Evolutionary conservation across 2,113 vertebrate genomes (phyloP).

Genomic region (Octodon degus): DNA sequence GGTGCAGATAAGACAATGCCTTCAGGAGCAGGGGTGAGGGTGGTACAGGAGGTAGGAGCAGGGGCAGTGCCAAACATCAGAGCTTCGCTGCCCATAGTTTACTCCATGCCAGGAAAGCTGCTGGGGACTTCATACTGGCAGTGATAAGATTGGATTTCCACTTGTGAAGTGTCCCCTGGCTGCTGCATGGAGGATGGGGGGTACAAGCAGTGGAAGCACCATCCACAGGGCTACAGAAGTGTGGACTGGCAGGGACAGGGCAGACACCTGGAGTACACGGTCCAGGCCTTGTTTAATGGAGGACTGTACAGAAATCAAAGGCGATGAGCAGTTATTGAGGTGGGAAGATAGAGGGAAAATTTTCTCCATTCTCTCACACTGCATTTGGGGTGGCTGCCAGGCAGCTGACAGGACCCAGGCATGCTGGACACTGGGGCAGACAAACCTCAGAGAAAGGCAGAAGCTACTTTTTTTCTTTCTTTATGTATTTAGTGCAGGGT

Average conservation of each 20-base stretch:
- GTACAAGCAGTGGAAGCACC: background rate
- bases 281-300: background rate
- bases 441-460: background rate
- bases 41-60: background rate
- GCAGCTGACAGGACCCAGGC: background rate
- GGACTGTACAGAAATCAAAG: background rate
- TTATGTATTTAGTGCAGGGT: too few relatives aligned
- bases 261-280: background rate
- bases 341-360: too few relatives aligned
- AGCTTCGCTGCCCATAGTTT: background rate
- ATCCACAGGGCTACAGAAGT: background rate
- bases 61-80: background rate
- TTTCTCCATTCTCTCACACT: background rate
- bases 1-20: background rate
- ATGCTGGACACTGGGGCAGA: background rate
- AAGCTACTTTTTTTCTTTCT: background rate
- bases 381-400: too few relatives aligned
- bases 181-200: background rate
- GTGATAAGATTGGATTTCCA: background rate
- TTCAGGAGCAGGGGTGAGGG: background rate
- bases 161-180: background rate
- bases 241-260: accelerated
- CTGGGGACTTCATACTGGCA: background rate
- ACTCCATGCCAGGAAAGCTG: background rate
- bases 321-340: background rate